Base-by-base conservation (phyloP, 2,888 invertebrate species). In the Mylabris sibirica region DNA sequence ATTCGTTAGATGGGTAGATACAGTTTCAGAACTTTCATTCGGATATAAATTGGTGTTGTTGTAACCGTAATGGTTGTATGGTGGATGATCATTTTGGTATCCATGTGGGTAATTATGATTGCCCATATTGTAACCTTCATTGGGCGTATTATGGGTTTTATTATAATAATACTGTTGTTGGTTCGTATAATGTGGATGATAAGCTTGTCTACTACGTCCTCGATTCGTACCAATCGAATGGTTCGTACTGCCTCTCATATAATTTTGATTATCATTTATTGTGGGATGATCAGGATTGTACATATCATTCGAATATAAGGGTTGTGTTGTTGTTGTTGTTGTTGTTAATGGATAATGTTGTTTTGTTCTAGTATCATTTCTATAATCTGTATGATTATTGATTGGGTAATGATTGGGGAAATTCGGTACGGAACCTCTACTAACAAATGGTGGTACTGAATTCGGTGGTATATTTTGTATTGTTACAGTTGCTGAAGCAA, bases 401-500 rank as follows among this genome's bases (percentile, higher is more conserved):
- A 83, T 80, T 57, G 82, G 84, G 73, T 86, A 85, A 69, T 86
- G 85, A 70, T 83, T 83, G 38, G 81, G 79, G 68, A 83, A 82
- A 67, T 82, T 81, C 35, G 80, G 79, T 2, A 83, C 84, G 80
- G 85, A 80, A 68, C 87, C 89, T 79, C 89, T 85, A 70, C 87
- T 87, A 12, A 87, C 88, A 77, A 89, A 89, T 0, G 89, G 87
- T 3, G 89, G 88, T 81, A 89, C 87, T 35, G 87, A 85, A 77
- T 88, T 89, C 22, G 89, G 88, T 74, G 89, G 88, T 74, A 89
- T 88, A 67, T 88, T 87, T 81, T 89, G 89, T 75, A 84, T 82
- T 61, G 85, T 85, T 66, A 84, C 85, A 60, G 88, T 88, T 77
- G 88, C 87, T 66, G 88, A 87, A 34, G 88, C 87, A 68, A 89